These are phyloP conservation scores for Megaceryle torquata DNA, from an alignment of 2,113 vertebrate species.

Conservation along the genomic window DNA sequence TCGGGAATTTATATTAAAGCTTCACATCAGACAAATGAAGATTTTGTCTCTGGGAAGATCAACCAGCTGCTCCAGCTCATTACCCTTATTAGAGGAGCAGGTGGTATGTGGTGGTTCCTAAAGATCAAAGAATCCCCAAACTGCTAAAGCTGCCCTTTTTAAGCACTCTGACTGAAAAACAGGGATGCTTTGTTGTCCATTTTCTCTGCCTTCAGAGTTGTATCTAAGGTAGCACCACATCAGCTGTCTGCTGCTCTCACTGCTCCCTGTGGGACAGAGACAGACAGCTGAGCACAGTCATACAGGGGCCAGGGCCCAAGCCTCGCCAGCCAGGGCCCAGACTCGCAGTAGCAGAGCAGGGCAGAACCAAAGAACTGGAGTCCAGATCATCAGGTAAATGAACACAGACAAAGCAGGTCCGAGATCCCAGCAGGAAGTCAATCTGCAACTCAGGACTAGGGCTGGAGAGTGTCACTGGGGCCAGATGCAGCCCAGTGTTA, in stretches of 20 bases:
- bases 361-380: not conserved
- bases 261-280: no score
- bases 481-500: rapidly evolving
- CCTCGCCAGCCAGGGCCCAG: not conserved
- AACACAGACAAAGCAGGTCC: rapidly evolving
- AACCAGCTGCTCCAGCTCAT: not conserved
- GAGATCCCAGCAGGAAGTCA: rapidly evolving
- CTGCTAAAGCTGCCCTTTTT: not conserved
- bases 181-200: not conserved
- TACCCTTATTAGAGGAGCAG: not conserved
- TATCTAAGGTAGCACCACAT: not conserved
- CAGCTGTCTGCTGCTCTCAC: no score
- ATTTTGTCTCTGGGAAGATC: not conserved
- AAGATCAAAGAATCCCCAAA: not conserved
- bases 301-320: rapidly evolving
- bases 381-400: rapidly evolving
- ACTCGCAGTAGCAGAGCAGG: rapidly evolving
- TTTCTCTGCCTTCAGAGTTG: not conserved
- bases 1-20: not conserved
- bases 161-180: not conserved
- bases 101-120: not conserved
- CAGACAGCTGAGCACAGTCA: rapidly evolving
- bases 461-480: rapidly evolving
- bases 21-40: not conserved
- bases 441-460: no score